Conservation (phyloP, 1,140 invertebrate genomes). For the Lethocerus indicus region DNA sequence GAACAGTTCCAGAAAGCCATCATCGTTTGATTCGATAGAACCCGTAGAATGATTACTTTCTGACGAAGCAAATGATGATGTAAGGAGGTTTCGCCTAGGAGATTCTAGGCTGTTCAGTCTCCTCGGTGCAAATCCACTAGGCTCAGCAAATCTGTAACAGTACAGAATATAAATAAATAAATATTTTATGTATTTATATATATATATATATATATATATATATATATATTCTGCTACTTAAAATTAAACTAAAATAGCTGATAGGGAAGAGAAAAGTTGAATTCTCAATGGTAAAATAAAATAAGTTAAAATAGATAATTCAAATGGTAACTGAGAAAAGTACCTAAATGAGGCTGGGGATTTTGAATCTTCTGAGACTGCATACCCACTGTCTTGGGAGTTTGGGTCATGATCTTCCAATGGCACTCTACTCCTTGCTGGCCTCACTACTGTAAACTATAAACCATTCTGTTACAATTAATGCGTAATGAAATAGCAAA, state of each 20-base stretch:
- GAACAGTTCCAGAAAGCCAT: slow-evolving; percentile 49
- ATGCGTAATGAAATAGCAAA: no score
- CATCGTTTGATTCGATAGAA: slow-evolving; percentile 39
- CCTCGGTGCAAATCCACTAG: slow-evolving; percentile 29
- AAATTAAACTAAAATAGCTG: no score
- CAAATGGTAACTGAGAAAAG: not conserved
- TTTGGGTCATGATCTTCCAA: slow-evolving; percentile 28
- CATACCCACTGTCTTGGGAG: slow-evolving; percentile 39
- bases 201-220: no score
- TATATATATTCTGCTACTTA: no score
- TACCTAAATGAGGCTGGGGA: slow-evolving; percentile 12
- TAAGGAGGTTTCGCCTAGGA: slow-evolving; percentile 23
- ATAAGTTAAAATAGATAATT: not conserved
- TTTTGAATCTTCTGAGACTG: slow-evolving; percentile 16
- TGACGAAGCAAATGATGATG: not conserved
- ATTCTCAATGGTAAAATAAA: not conserved
- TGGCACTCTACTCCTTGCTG: slow-evolving; percentile 10
- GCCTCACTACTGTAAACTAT: slow-evolving; percentile 11
- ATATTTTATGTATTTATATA: no score
- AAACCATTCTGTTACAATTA: no score
- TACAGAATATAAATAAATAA: not conserved
- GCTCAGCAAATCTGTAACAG: slow-evolving; percentile 30
- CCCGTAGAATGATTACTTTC: slow-evolving; percentile 32
- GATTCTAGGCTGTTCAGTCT: slow-evolving; percentile 26
- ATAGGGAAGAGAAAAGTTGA: no score